Percentiles rank a stretch among this genome's conserved stretches.
Conservation (phyloP, 2,888 invertebrate genomes). For the Rotaria sp. region DNA sequence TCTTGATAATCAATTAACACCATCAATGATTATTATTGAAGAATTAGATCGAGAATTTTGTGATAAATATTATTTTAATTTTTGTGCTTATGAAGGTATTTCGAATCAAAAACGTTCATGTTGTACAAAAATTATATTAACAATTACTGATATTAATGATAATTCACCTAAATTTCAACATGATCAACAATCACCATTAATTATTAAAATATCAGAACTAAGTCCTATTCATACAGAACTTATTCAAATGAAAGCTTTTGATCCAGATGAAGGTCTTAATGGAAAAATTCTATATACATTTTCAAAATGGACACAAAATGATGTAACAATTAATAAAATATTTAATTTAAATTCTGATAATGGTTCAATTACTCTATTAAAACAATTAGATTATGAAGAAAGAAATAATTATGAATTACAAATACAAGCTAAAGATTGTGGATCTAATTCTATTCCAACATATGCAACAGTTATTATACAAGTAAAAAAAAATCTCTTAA, state of each 20-base stretch:
- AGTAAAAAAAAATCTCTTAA: not conserved
- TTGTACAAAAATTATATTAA: not conserved
- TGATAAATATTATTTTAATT: not conserved
- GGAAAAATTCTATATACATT: constrained; percentile 43
- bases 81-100: constrained; percentile 5
- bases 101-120: not conserved
- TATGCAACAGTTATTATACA: not conserved
- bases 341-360: not conserved
- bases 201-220: not conserved
- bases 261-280: constrained; percentile 43
- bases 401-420: constrained; percentile 28
- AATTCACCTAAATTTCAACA: not conserved
- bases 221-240: not conserved
- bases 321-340: not conserved
- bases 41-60: not conserved
- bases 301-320: constrained; percentile 32
- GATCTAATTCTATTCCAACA: not conserved
- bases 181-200: not conserved
- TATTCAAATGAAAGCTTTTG: constrained; percentile 42
- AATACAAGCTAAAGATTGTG: constrained; percentile 18
- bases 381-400: constrained; percentile 27
- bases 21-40: not conserved
- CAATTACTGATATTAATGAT: not conserved
- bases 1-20: not conserved
- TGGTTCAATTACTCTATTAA: constrained; percentile 14